phyloP scores from a whole-genome alignment of 2,113 vertebrate genomes.

The Scartelaos histophorus region DNA sequence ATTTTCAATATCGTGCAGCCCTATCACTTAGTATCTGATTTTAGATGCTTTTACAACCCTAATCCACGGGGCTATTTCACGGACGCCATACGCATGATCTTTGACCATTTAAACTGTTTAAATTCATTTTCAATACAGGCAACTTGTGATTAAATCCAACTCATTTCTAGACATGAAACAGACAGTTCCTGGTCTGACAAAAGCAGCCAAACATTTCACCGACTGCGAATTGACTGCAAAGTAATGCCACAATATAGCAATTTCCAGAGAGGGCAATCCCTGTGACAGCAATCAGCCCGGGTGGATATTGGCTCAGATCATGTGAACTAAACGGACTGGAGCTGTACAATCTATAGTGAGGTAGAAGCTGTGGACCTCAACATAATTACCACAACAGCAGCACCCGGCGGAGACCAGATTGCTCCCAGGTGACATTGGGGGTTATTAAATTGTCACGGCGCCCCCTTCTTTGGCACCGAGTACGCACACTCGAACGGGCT shows the following conservation, averaged over 20 bases:
- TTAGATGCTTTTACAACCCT: too few species aligned
- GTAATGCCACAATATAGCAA: slow-evolving; percentile 34
- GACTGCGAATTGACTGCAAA: slow-evolving; percentile 22
- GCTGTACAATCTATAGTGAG: slow-evolving; percentile 36
- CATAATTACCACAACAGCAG: slow-evolving; percentile 64
- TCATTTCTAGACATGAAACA: slow-evolving; percentile 47
- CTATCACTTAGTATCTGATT: too few species aligned
- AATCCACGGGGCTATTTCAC: too few species aligned
- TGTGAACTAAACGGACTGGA: slow-evolving; percentile 33
- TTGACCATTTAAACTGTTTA: too few species aligned
- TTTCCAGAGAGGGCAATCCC: slow-evolving; percentile 33
- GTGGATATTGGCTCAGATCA: slow-evolving; percentile 26
- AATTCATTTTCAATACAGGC: too few species aligned
- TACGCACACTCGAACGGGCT: slow-evolving; percentile 49
- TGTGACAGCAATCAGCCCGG: slow-evolving; percentile 49
- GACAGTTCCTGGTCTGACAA: slow-evolving; percentile 51
- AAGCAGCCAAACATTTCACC: slow-evolving; percentile 29
- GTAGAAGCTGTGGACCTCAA: slow-evolving; percentile 38
- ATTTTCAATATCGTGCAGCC: too few species aligned
- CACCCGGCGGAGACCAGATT: slow-evolving; percentile 54
- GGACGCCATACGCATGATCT: too few species aligned
- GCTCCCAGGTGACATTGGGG: slow-evolving; percentile 63
- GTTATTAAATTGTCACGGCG: slow-evolving; percentile 68
- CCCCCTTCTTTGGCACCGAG: slow-evolving; percentile 38
- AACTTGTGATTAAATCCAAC: too few species aligned